These are phyloP conservation scores for Mionectes olivaceus DNA, from an alignment of 2,797 vertebrate genomes.

Conservation along the genomic window DNA sequence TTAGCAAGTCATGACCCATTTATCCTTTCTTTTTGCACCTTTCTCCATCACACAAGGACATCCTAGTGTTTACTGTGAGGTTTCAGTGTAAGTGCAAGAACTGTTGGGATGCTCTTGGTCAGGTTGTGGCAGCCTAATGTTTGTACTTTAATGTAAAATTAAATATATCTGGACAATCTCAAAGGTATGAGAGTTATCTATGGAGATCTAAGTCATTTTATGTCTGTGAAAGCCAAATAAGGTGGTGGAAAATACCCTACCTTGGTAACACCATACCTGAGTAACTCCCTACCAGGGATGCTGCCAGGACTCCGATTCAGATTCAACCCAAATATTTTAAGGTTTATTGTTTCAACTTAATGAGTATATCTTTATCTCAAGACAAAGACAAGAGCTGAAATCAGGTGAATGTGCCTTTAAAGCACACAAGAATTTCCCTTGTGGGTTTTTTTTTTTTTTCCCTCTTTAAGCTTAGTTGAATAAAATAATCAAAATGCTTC, in stretches of 20 bases:
- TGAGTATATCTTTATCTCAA: slow-evolving; percentile 51
- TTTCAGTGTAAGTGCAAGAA: background rate
- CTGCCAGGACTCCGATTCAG: slow-evolving; percentile 23
- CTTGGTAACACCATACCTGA: background rate
- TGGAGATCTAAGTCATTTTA: background rate
- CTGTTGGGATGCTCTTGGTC: fast-evolving
- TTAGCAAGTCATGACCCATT: background rate
- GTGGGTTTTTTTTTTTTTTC: background rate
- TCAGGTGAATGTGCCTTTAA: slow-evolving; percentile 49
- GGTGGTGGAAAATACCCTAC: background rate
- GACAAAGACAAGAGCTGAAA: slow-evolving; percentile 50
- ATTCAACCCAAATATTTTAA: slow-evolving; percentile 19
- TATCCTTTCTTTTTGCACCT: background rate
- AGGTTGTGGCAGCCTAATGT: background rate
- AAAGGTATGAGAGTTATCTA: background rate
- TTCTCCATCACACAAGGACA: background rate
- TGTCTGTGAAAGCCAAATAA: slow-evolving; percentile 5
- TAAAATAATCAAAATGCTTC: slow-evolving; percentile 71
- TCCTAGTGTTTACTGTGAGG: background rate
- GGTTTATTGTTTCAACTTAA: slow-evolving; percentile 60
- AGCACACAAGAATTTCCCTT: slow-evolving; percentile 37
- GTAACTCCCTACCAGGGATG: background rate
- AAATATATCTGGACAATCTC: background rate
- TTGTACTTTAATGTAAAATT: background rate
- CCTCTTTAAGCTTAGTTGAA: slow-evolving; percentile 53